Conservation (phyloP, 2,888 invertebrate species). For the Trachelus stipa region DNA sequence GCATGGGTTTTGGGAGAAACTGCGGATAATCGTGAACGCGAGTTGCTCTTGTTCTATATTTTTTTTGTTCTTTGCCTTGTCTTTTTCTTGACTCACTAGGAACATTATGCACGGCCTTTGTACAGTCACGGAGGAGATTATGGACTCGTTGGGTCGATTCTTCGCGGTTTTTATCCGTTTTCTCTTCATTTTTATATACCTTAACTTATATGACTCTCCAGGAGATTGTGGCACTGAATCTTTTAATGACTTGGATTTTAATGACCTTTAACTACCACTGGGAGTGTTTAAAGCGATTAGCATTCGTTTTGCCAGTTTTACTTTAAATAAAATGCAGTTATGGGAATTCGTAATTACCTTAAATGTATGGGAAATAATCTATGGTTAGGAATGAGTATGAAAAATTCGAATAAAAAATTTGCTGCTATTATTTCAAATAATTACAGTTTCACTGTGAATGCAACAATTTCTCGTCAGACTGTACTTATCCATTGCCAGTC, state of each 20-base stretch:
- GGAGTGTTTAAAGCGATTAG: neutral
- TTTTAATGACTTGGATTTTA: neutral
- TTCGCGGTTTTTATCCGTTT: neutral
- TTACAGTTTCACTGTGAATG: neutral
- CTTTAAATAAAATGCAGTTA: neutral
- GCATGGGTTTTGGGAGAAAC: neutral
- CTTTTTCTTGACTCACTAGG: neutral
- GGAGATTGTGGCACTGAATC: neutral
- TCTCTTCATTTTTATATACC: neutral
- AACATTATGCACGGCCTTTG: neutral
- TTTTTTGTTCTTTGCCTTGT: neutral
- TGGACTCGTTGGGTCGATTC: neutral
- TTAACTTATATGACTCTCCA: neutral
- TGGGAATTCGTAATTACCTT: neutral
- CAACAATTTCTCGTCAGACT: neutral
- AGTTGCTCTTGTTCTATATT: neutral
- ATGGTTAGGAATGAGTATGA: neutral
- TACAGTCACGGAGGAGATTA: neutral
- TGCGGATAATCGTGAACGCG: neutral
- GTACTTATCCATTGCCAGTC: neutral
- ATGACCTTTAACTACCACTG: neutral
- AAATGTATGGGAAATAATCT: neutral
- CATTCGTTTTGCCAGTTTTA: neutral
- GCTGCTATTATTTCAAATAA: neutral
- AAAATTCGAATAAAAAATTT: neutral